Conservation (phyloP, 2,888 invertebrate genomes). For the Acanthosepion lycidas region DNA sequence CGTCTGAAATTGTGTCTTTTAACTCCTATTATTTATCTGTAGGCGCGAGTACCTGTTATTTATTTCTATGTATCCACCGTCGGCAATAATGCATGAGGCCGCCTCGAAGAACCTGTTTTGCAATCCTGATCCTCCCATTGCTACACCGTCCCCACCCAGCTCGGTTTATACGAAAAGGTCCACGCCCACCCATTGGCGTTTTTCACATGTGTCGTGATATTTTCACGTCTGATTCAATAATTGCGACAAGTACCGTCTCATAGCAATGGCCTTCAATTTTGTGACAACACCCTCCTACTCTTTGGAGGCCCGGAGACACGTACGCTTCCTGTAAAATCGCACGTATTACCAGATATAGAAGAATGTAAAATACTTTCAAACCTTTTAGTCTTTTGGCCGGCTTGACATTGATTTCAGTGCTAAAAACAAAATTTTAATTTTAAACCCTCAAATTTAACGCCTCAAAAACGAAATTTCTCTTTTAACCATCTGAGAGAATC, state of each 20-base stretch:
- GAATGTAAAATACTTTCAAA: no score
- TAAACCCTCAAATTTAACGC: no score
- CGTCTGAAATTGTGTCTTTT: no score
- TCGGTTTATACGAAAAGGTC: neutral
- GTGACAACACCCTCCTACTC: neutral
- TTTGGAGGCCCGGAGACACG: neutral
- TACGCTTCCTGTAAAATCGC: no score
- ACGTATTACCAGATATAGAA: no score
- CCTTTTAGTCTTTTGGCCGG: no score
- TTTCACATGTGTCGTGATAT: neutral
- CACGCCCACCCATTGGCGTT: neutral
- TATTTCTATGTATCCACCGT: neutral
- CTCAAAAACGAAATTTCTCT: no score
- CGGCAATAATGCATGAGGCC: neutral
- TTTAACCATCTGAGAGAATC: no score
- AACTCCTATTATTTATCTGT: neutral
- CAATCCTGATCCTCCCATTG: neutral
- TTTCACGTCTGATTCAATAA: neutral
- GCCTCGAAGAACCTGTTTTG: neutral
- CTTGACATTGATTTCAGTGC: no score
- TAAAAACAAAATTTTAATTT: no score
- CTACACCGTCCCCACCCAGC: neutral
- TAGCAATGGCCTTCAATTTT: neutral
- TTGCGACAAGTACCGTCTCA: neutral
- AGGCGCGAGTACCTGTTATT: neutral